Base-by-base conservation (phyloP, 2,888 invertebrate genomes). In the Watsonalla binaria region DNA sequence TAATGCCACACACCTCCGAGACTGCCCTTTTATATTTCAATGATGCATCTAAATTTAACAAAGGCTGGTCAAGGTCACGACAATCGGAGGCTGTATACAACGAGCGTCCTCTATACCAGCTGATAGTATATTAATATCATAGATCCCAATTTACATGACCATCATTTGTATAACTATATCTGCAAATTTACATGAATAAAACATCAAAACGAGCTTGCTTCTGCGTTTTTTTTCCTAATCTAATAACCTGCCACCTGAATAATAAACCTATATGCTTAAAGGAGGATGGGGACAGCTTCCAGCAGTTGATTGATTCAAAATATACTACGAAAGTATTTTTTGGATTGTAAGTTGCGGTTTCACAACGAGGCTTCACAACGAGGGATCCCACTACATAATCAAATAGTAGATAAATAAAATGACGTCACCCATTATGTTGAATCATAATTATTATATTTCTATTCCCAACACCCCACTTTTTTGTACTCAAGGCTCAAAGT, bases 151-250 rank as follows among this genome's bases (percentile, higher is more conserved):
- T 86, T 89, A 90, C 87, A 88, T 84, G 87, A 91, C 85, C 87
- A 90, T 87, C 70, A 85, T 91, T 91, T 91, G 90, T 91, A 91
- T 82, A 86, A 90, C 84, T 89, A 89, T 91, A 89, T 85, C 86
- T 88, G 90, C 90, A 90, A 91, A 90, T 91, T 91, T 91, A 90
- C 90, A 91, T 90, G 81, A 91, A 90, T 91, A 90, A 91, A 91
- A 86, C 74, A 82, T 89, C 82, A 81, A 89, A 91, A 91, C 77
- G 86, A 88, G 88, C 87, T 90, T 89, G 88, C 82, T 82, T 82
- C 64, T 70, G 63, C 74, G 74, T 72, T 74, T 78, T 64, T 66
- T 58, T 66, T 49, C 35, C 9, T 51, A 45, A 47, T 45, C 14
- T 34, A 11, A 42, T 42, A 11, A 11, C 5, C 0, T 37, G 0